phyloP scores from a whole-genome alignment of 1,140 invertebrate genomes.

The Caerostris darwini region DNA sequence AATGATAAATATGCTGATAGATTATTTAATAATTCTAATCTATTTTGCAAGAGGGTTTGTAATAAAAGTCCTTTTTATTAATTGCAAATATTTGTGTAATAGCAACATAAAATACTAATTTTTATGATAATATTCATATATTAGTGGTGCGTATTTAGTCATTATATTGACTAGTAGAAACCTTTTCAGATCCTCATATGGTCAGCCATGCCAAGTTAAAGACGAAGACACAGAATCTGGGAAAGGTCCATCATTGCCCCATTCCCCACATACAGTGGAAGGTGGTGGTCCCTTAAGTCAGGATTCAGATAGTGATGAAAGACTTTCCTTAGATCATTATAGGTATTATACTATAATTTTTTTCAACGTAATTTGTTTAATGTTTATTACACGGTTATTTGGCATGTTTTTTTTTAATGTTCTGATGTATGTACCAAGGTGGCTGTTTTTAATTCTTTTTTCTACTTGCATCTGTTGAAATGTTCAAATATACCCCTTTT shows the following conservation, averaged over 20 bases:
- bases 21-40: too few species aligned
- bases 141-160: background rate
- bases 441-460: background rate
- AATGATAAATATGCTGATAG: too few species aligned
- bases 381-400: background rate
- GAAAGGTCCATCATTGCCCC: conserved; percentile 95
- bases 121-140: too few species aligned
- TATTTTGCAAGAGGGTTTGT: too few species aligned
- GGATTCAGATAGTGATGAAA: conserved; percentile 90
- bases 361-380: background rate
- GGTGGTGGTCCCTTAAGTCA: conserved; percentile 87
- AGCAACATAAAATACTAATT: too few species aligned
- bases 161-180: conserved; percentile 25
- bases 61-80: too few species aligned
- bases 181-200: conserved; percentile 71
- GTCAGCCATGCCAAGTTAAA: conserved; percentile 78
- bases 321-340: conserved; percentile 82
- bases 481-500: background rate
- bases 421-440: background rate
- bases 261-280: conserved; percentile 94
- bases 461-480: background rate
- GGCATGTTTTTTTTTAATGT: background rate
- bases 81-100: too few species aligned
- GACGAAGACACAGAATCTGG: conserved; percentile 98
- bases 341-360: conserved; percentile 33